Evolutionary conservation across 2,797 vertebrate species (phyloP).

Genomic region (Gallinago solitaria): DNA sequence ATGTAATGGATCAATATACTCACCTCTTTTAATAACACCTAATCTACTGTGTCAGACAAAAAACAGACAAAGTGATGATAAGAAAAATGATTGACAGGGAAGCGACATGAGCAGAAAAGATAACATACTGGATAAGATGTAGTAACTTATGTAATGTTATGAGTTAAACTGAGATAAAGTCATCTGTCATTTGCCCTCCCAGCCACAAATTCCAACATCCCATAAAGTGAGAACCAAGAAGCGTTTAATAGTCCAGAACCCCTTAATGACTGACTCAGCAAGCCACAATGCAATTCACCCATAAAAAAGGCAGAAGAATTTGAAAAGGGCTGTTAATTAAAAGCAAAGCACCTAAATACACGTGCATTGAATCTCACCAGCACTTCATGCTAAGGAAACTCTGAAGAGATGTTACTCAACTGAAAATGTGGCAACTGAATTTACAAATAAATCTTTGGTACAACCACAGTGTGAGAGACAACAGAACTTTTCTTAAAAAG

Average conservation of each 20-base stretch:
- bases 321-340: background rate
- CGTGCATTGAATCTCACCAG: background rate
- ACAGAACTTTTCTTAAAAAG: background rate
- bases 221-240: background rate
- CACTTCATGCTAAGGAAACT: background rate
- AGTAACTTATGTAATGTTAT: background rate
- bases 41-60: background rate
- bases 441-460: background rate
- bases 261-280: background rate
- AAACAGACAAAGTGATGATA: background rate
- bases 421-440: background rate
- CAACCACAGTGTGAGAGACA: background rate
- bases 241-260: background rate
- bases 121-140: background rate
- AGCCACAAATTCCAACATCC: background rate
- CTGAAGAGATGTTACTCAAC: background rate
- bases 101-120: background rate
- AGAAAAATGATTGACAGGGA: background rate
- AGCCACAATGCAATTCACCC: background rate
- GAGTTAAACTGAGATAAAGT: background rate
- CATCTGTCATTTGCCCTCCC: background rate
- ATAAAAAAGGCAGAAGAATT: background rate
- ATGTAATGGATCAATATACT: background rate
- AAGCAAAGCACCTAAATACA: background rate
- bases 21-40: background rate